Evolutionary conservation across 2,113 vertebrate genomes (phyloP).

Genomic region (Psittacara wagleri): DNA sequence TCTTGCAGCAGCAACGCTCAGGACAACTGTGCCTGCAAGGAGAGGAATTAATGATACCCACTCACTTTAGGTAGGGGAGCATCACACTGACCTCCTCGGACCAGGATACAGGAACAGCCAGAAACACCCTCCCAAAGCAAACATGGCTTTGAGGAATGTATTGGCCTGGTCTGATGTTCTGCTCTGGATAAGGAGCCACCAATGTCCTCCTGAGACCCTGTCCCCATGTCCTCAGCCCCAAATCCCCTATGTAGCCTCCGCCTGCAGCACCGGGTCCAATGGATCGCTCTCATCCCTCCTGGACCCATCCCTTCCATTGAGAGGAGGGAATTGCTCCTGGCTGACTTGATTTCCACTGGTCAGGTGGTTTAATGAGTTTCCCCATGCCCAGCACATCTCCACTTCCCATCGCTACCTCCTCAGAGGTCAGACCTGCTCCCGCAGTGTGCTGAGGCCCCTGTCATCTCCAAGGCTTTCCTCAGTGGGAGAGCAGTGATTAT

Average conservation of each 20-base stretch:
- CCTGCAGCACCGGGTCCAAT: neutral
- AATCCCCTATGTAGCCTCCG: neutral
- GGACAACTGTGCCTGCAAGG: neutral
- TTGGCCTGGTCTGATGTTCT: neutral
- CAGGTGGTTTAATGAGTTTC: slow-evolving; percentile 33
- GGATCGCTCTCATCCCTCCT: neutral
- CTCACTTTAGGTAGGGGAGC: neutral
- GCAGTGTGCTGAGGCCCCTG: neutral
- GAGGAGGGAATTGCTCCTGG: neutral
- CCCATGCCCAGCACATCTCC: neutral
- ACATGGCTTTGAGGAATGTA: neutral
- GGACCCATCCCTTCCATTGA: neutral
- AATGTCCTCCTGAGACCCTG: neutral
- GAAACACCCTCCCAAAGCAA: neutral
- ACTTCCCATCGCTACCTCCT: neutral
- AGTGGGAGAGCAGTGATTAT: slow-evolving; percentile 42
- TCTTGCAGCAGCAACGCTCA: neutral
- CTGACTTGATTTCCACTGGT: neutral
- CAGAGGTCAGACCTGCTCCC: neutral
- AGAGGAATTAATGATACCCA: neutral
- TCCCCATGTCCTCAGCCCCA: neutral
- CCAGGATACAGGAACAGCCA: neutral
- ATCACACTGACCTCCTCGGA: neutral
- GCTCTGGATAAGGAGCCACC: neutral
- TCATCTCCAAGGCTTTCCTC: neutral